A percentile compares a stretch with the other conserved stretches of the same genome.
These are phyloP conservation scores for Drosophila tripunctata DNA, from an alignment of 2,888 invertebrate genomes.

Conservation along the genomic window DNA sequence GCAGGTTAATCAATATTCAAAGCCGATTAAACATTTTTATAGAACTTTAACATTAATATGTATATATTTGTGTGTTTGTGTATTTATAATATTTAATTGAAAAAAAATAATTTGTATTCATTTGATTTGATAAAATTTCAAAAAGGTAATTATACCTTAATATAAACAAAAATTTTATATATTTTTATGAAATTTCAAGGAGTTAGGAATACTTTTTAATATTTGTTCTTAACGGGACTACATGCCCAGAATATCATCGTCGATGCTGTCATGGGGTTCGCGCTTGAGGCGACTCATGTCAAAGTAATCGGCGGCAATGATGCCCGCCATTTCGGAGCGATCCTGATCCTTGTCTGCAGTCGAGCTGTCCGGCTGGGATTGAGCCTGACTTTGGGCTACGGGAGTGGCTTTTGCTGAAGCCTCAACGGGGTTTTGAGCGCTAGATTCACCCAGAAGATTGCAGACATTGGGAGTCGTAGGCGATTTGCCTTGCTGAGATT, in stretches of 20 bases:
- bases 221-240: constrained; percentile 16
- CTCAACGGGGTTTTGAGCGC: not conserved
- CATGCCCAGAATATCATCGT: constrained; percentile 61
- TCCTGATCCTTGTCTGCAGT: not conserved
- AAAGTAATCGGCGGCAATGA: constrained; percentile 67
- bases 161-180: not conserved
- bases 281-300: constrained; percentile 55
- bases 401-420: not conserved
- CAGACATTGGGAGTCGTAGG: constrained; percentile 24
- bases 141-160: not conserved
- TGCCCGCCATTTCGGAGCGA: constrained; percentile 63
- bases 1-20: constrained; percentile 3
- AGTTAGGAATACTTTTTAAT: not conserved
- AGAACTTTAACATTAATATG: constrained; percentile 1
- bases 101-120: not conserved
- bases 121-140: not conserved
- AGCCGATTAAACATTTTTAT: constrained; percentile 4
- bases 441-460: constrained; percentile 31
- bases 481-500: not conserved
- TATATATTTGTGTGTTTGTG: not conserved
- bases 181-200: not conserved
- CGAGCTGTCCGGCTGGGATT: not conserved
- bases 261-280: constrained; percentile 58
- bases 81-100: not conserved
- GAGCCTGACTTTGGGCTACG: too few species aligned